phyloP scores from a whole-genome alignment of 2,797 vertebrate genomes.

The Gallinago stenura region DNA sequence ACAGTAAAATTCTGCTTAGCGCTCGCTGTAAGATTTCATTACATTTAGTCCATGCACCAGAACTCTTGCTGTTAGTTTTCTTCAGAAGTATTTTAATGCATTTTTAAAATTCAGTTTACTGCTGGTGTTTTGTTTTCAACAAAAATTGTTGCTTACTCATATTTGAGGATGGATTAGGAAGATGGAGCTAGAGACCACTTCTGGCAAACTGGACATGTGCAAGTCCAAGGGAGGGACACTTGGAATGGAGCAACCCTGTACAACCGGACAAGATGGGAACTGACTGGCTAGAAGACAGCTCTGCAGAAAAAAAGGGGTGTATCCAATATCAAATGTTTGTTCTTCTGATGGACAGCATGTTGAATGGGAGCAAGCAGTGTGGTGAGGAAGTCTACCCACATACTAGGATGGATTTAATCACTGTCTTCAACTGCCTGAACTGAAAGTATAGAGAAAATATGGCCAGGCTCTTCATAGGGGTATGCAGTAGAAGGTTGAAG shows the following conservation, averaged over 20 bases:
- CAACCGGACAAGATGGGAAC: neutral
- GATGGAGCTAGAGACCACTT: neutral
- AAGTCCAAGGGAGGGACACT: neutral
- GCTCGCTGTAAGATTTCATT: neutral
- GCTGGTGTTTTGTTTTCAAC: neutral
- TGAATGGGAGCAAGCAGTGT: neutral
- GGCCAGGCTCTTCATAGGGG: neutral
- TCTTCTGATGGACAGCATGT: neutral
- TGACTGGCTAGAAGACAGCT: neutral
- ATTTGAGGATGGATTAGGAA: neutral
- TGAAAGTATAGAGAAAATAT: neutral
- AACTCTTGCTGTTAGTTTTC: neutral
- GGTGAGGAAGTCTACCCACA: neutral
- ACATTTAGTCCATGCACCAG: neutral
- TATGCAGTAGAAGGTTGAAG: neutral
- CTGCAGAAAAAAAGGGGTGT: neutral
- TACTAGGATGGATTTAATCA: neutral
- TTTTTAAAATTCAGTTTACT: neutral
- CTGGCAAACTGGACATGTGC: neutral
- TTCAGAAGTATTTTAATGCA: neutral
- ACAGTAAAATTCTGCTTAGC: neutral
- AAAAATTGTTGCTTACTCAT: neutral
- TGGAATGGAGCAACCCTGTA: neutral
- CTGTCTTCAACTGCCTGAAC: neutral
- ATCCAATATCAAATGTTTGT: neutral